These are phyloP conservation scores for Trichonephila inaurata DNA, from an alignment of 1,140 invertebrate species.

Conservation along the genomic window DNA sequence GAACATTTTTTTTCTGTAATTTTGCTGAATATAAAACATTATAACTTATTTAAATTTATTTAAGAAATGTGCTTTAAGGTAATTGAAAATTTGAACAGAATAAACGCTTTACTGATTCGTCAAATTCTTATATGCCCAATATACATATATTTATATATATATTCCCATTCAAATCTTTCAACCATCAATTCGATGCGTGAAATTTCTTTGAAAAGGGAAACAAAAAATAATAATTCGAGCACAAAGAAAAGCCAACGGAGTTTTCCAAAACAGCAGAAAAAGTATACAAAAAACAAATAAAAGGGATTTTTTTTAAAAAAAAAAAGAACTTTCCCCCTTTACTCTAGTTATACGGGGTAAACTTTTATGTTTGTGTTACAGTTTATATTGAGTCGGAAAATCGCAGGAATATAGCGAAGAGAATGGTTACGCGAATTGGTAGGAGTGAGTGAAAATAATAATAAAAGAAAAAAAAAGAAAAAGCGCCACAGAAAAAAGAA, in stretches of 20 bases:
- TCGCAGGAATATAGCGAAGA: conserved; percentile 10
- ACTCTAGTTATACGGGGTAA: background rate
- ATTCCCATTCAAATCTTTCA: background rate
- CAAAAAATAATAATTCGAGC: background rate
- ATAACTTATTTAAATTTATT: too few species aligned
- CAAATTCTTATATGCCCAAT: background rate
- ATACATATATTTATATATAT: background rate
- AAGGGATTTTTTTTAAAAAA: background rate
- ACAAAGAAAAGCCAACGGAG: background rate
- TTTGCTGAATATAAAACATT: too few species aligned
- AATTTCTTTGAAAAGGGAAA: background rate
- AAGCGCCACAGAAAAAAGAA: background rate
- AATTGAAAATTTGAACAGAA: too few species aligned
- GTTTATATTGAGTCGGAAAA: conserved; percentile 23
- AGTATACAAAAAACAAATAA: background rate
- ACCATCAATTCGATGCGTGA: background rate
- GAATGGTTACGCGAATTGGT: conserved; percentile 55
- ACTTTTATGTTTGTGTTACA: conserved; percentile 45
- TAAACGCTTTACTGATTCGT: too few species aligned
- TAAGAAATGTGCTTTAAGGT: too few species aligned
- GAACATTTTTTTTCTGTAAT: too few species aligned
- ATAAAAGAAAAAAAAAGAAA: conserved; percentile 39
- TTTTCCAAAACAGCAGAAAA: background rate
- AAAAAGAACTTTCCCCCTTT: background rate
- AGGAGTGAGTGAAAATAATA: conserved; percentile 32